Conservation (phyloP, 2,888 invertebrate species). For the Blomia tropicalis region DNA sequence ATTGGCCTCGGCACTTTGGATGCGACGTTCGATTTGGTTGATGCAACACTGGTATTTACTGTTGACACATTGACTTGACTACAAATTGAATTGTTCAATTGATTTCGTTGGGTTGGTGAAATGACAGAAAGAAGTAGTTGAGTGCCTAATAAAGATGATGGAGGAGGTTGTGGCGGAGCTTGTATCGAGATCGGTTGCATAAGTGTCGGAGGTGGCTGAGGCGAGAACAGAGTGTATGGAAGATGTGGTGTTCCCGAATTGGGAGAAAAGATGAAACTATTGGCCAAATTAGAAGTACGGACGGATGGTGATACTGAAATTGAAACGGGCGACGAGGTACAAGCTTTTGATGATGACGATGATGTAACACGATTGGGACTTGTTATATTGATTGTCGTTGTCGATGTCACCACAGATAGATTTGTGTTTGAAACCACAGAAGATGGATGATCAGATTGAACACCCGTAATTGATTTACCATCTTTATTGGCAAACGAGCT, state of each 20-base stretch:
- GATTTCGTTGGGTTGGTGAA: constrained; percentile 5
- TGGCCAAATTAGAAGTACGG: neutral
- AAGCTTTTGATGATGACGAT: neutral
- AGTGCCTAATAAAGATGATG: constrained; percentile 14
- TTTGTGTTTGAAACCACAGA: neutral
- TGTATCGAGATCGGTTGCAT: constrained; percentile 15
- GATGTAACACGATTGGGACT: neutral
- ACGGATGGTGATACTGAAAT: neutral
- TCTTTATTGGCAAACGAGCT: neutral
- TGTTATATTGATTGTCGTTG: neutral
- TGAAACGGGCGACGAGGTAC: neutral
- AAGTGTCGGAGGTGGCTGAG: neutral
- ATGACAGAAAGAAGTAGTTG: constrained; percentile 9
- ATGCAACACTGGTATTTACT: neutral
- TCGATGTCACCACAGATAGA: neutral
- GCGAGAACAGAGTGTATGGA: constrained; percentile 10
- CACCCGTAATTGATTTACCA: neutral
- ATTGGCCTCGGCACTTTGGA: neutral
- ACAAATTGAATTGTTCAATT: neutral
- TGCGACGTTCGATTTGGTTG: neutral
- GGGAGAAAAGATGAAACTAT: neutral
- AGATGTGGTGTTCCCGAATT: neutral
- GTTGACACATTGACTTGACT: neutral
- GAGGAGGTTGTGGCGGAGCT: neutral
- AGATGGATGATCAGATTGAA: neutral